Base-by-base conservation (phyloP, 2,888 invertebrate genomes). In the Ormyrus labotus region DNA sequence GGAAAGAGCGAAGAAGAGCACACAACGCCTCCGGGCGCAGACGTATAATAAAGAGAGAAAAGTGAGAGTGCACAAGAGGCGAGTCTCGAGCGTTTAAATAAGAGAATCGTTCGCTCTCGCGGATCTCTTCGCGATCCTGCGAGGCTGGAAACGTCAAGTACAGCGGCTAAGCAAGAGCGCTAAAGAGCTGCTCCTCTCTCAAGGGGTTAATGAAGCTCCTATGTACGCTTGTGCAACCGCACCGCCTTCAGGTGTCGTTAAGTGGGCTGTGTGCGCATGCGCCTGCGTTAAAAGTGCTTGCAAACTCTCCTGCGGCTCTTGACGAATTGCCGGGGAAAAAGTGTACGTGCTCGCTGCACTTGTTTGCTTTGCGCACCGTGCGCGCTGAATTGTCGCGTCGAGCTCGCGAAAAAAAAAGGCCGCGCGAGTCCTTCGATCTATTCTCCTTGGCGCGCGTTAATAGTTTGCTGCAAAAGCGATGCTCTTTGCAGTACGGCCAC, bases 221-320 rank as follows among this genome's bases (percentile, higher is more conserved):
- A 34, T 34, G 34, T 34, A 34, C 34, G 60, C 51, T 69, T 61
- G 60, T n/a, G 74, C 45, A 74, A 67, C 48, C 19, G 58, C 55
- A 55, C 47, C 13, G 69, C 83, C 85, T 85, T 79, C 82, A 82
- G 69, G 82, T 82, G 82, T 83, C 84, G 80, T 80, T 53, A 78
- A 76, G 83, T 78, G 55, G 63, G 76, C 68, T 53, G 76, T 73
- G 83, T 78, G 55, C 61, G 76, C 68, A 55, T 81, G 34, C 75
- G 75, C 64, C 71, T 78, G 74, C 74, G 51, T 51, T 67, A 82
- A 82, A 80, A 83, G 78, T 73, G 78, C 72, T 63, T 63, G 47
- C 53, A 63, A 47, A 53, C 10, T 34, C 34, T 34, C 34, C 67
- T 48, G 81, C 48, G 82, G 70, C 8, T 19, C 57, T 57, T 34